Conservation (phyloP, 2,888 invertebrate species). For the Drosophila cyrtoloma region DNA sequence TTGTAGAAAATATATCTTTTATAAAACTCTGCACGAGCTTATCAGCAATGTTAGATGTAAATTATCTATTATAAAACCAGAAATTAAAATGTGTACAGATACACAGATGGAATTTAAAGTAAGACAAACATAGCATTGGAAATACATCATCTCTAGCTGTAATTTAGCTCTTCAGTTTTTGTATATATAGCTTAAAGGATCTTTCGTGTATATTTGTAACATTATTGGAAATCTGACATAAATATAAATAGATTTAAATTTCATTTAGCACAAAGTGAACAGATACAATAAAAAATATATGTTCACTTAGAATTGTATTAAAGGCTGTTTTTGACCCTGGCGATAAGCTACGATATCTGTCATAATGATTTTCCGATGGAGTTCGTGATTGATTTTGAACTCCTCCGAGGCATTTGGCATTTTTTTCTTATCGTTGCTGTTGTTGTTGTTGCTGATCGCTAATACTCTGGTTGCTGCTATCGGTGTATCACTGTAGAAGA, state of each 20-base stretch:
- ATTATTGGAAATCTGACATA: slow-evolving; percentile 33
- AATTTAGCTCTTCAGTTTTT: neutral
- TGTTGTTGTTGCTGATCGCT: slow-evolving; percentile 47
- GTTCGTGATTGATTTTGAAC: slow-evolving; percentile 78
- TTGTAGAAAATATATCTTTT: neutral
- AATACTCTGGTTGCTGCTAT: slow-evolving; percentile 40
- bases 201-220: slow-evolving; percentile 31
- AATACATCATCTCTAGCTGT: neutral
- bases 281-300: slow-evolving; percentile 7
- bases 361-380: slow-evolving; percentile 77
- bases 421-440: slow-evolving; percentile 23
- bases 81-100: neutral
- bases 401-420: slow-evolving; percentile 35
- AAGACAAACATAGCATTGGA: neutral
- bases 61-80: neutral
- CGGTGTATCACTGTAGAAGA: slow-evolving; percentile 48
- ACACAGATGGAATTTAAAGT: neutral
- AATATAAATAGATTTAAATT: slow-evolving; percentile 44
- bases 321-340: slow-evolving; percentile 74
- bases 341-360: slow-evolving; percentile 78
- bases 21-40: neutral
- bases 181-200: slow-evolving; percentile 15
- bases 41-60: neutral
- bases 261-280: slow-evolving; percentile 55
- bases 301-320: slow-evolving; percentile 81